Base-by-base conservation (phyloP, 64 coral and sea anemone species). In the Stylophora pistillata region DNA sequence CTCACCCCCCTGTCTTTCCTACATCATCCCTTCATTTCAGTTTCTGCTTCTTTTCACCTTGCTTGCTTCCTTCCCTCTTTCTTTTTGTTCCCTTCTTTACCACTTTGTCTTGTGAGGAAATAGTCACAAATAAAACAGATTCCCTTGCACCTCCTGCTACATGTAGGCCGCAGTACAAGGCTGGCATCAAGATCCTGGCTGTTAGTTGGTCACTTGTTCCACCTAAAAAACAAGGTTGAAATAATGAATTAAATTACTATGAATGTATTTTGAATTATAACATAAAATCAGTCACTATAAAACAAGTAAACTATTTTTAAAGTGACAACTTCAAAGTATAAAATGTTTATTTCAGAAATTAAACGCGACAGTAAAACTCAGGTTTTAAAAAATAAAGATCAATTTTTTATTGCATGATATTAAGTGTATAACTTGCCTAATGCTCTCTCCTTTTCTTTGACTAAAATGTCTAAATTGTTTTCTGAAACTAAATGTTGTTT, bases 101-200 rank as follows among this genome's bases (percentile, higher is more conserved):
- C 37, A 47, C 37, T 47, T 3, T 47, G 37, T 47, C 37, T 47
- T 47, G 37, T 47, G 7, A 47, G 37, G 1, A 47, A 47, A 3
- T 4, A 47, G 37, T 47, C 37, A 47, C 37, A 47, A 47, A 47
- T 47, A 47, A 47, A 47, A 47, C 37, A 47, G 37, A n/a, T 31
- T 41, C 62, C 30, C 17, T 64, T 30, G 47, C 55, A 47, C 37
- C 17, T 30, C 58, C 56, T 62, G 64, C 59, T 85, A 71, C 65
- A 47, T 47, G 37, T 80, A 99, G 97, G 87, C 88, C 82, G 60
- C 90, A 82, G 64, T 95, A 99, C 76, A 74, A 90, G 79, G 97
- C 93, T 69, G 97, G 87, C 20, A 95, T 99, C 74, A 90, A 95
- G 56, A 69, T 95, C 37, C 65, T 95, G 55, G 97, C 97, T 82